phyloP scores from a whole-genome alignment of 2,888 invertebrate species.

The Tethea ocularis region DNA sequence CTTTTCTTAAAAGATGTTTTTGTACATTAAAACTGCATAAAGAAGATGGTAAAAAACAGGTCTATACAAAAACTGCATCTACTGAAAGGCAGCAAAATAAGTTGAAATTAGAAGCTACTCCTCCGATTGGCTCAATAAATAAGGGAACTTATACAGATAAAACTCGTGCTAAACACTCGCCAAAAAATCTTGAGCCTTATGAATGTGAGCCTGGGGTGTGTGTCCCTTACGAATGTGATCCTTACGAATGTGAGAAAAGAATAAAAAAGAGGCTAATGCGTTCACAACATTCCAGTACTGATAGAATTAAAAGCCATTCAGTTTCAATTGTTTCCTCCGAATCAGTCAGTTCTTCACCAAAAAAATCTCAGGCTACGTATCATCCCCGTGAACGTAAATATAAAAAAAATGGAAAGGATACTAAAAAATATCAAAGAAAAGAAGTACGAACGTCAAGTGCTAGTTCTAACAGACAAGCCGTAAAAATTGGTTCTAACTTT shows the following conservation, averaged over 20 bases:
- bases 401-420: background rate
- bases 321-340: slow-evolving; percentile 14
- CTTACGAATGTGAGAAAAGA: slow-evolving; percentile 38
- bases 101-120: background rate
- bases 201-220: slow-evolving; percentile 50
- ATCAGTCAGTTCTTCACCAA: slow-evolving; percentile 13
- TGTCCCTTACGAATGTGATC: slow-evolving; percentile 44
- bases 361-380: slow-evolving; percentile 15
- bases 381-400: background rate
- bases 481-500: slow-evolving; percentile 25
- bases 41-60: slow-evolving; percentile 12
- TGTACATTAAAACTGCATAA: slow-evolving; percentile 45
- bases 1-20: slow-evolving; percentile 46
- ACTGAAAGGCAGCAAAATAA: background rate
- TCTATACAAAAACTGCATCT: background rate
- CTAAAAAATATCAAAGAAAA: background rate
- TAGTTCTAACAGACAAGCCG: background rate
- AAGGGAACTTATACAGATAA: slow-evolving; percentile 20
- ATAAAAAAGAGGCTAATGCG: slow-evolving; percentile 30
- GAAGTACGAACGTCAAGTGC: background rate
- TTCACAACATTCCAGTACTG: slow-evolving; percentile 20
- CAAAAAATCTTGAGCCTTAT: slow-evolving; percentile 32
- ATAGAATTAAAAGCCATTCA: slow-evolving; percentile 14
- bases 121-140: slow-evolving; percentile 15
- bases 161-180: slow-evolving; percentile 10